Evolutionary conservation across 2,113 vertebrate species (phyloP), one percentile per base, ranked within the genome.

Genomic region (Archilochus colubris): DNA sequence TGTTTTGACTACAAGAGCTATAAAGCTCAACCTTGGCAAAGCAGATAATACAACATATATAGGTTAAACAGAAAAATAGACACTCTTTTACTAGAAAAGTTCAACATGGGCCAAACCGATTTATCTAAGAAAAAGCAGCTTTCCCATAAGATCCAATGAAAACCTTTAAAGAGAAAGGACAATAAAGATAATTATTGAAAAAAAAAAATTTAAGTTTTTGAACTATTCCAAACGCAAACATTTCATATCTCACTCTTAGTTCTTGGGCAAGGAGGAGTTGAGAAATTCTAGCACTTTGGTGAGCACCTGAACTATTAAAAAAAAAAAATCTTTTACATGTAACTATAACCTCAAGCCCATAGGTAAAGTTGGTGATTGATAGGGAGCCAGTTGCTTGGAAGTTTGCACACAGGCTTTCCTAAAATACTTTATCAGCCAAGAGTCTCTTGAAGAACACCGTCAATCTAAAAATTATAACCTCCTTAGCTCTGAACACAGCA

Each of bases 391-490:
- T 33, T 88, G 25, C 64, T 62, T 2, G 6, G 14, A 14, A 55
- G 9, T 11, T 72, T 0, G 0, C 6, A 77, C 2, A 33, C 8
- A 63, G 48, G 33, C 17, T 80, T 77, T 83, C 38, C 64, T 69
- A 62, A 91, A 84, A 48, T 28, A 82, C 36, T 68, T 14, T 40
- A 82, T 57, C 70, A 82, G 19, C 33, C 64, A 27, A 30, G 27
- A 40, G 12, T 21, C 51, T 84, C 43, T 55, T 57, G 51, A 82
- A 81, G 38, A 82, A n/a, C 16, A 64, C 17, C 25, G 61, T 12
- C 38, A 55, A 73, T 23, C 57, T 55, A 63, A 8, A 64, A 31
- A 44, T 44, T 43, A 75, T 17, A 48, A 72, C 23, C 9, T 75
- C n/a, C 17, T 23, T 36, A 4, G 1, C 28, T 67, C 43, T 31